Evolutionary conservation across 1,140 invertebrate species (phyloP).

Genomic region (Bilobella aurantiaca): DNA sequence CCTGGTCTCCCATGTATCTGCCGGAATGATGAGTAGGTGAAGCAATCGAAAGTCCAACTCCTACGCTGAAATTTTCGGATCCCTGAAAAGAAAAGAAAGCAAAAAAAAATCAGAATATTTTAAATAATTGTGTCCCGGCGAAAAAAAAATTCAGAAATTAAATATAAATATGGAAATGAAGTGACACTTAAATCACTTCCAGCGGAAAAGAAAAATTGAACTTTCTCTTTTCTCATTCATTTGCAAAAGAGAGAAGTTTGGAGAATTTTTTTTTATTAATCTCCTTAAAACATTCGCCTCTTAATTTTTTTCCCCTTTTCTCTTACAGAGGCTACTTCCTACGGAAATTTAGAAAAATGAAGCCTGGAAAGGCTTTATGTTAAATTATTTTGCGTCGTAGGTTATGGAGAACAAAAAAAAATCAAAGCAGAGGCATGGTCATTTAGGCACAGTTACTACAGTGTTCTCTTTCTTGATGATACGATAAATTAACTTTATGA

Average conservation of each 20-base stretch:
- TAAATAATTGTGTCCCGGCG: background rate
- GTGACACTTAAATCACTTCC: background rate
- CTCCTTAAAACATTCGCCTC: background rate
- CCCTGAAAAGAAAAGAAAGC: constrained; percentile 51
- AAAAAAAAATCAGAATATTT: constrained; percentile 13
- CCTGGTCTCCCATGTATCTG: constrained; percentile 63
- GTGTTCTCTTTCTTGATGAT: no score
- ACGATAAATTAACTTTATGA: no score
- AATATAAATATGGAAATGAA: background rate
- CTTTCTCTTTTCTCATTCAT: constrained; percentile 3
- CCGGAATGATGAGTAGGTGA: constrained; percentile 52
- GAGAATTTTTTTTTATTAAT: background rate
- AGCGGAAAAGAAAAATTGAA: background rate
- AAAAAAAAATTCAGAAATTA: background rate
- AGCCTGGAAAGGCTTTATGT: no score
- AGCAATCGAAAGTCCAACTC: constrained; percentile 56
- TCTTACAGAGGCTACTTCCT: background rate
- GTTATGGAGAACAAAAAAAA: no score
- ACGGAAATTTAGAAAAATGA: background rate
- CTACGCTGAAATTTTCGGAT: constrained; percentile 54
- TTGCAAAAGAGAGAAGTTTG: background rate
- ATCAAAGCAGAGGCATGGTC: no score
- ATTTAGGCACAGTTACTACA: no score
- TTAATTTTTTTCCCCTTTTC: background rate
- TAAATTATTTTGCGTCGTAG: no score